Evolutionary conservation across 37 sponge, comb jelly and placozoan species (phyloP), one percentile per base, ranked within the genome.

Genomic region (Crambe crambe): DNA sequence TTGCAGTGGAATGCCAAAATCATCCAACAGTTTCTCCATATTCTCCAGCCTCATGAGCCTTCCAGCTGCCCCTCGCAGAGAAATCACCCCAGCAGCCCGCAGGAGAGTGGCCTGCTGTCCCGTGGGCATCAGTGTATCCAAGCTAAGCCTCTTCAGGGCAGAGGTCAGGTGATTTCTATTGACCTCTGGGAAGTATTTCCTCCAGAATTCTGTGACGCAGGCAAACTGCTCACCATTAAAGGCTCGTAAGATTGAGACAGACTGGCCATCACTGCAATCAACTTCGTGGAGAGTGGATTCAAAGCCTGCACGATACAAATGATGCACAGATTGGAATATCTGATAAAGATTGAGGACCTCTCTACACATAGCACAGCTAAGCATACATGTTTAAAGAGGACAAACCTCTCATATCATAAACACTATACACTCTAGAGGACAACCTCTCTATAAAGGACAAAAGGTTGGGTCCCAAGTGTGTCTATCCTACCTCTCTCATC

Each of bases 141-240:
- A 43, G 40, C 25, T 41, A 21, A 87, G 69, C 56, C 77, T 67
- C 68, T 76, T 80, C 38, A 87, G 75, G 30, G 69, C 88, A 56
- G 70, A 69, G 23, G 88, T 70, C 30, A 87, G 77, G 65, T 87
- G 82, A 69, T 77, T 87, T 9, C 88, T 57, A 34, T 87, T 87
- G 61, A 87, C 88, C 72, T 87, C 88, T 18, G 88, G 88, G 77
- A 87, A 87, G 75, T 87, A 81, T 26, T 81, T 75, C 64, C 82
- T 66, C 88, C 88, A 87, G 64, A 87, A 47, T 65, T 87, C 88
- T 2, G 82, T 80, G 6, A 87, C 77, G 31, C 82, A 87, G 51
- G 65, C 70, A 58, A 58, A 81, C 75, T 87, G 82, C 51, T 81
- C 88, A 8, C 88, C 88, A 76, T 82, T 81, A 77, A 82, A 87